Conservation (phyloP, 2,888 invertebrate species). For the Vandiemenella viatica region DNA sequence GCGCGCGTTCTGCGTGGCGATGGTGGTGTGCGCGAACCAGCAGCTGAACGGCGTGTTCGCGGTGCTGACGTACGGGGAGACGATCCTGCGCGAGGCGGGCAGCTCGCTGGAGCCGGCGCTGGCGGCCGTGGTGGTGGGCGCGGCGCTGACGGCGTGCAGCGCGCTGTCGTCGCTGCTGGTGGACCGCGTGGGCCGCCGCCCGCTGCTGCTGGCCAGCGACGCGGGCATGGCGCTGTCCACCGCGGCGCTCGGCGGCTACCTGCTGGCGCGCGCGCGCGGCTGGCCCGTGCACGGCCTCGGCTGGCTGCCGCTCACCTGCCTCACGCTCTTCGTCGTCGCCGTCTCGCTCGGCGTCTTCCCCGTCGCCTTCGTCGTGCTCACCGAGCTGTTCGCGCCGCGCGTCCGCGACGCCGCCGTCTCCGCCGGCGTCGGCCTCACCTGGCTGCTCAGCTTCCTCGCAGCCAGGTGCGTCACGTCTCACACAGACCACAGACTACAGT, state of each 20-base stretch:
- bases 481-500: too few species aligned
- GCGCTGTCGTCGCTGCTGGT: not conserved
- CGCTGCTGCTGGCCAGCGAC: not conserved
- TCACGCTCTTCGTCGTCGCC: constrained; percentile 36
- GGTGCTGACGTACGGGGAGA: not conserved
- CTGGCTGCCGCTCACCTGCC: constrained; percentile 35
- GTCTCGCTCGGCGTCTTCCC: constrained; percentile 38
- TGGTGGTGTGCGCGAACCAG: not conserved
- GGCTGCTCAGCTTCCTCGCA: constrained; percentile 14
- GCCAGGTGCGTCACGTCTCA: not conserved
- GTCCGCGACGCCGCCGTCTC: constrained; percentile 29
- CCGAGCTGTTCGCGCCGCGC: constrained; percentile 37
- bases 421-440: constrained; percentile 19
- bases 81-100: not conserved
- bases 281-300: constrained; percentile 23
- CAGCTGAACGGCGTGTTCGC: constrained; percentile 1
- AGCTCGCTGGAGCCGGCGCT: not conserved
- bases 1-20: not conserved
- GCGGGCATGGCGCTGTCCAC: not conserved
- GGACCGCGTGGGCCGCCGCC: not conserved
- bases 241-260: not conserved
- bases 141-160: not conserved
- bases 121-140: not conserved
- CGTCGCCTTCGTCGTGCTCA: constrained; percentile 33
- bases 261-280: constrained; percentile 13